Evolutionary conservation across 2,113 vertebrate species (phyloP).

Genomic region (Mesoclemmys tuberculata): DNA sequence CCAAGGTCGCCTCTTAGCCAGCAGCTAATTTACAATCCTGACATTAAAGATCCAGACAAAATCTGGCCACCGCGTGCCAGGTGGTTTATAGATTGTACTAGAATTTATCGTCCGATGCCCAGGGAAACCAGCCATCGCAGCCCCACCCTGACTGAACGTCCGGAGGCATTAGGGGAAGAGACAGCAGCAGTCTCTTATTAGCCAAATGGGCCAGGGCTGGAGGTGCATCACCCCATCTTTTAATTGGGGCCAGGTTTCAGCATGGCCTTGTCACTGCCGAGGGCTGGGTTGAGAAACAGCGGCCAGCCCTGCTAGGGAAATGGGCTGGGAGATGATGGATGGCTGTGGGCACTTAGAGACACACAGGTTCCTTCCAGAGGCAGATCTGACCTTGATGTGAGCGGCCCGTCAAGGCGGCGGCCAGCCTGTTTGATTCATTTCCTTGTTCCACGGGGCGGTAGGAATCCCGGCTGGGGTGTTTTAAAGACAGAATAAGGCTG

Average conservation of each 20-base stretch:
- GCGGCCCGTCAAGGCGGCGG: neutral
- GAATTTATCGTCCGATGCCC: neutral
- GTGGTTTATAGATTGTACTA: neutral
- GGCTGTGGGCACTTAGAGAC: constrained; percentile 2
- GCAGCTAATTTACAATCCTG: constrained; percentile 34
- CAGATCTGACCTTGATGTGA: constrained; percentile 1
- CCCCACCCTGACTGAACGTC: neutral
- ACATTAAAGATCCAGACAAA: constrained; percentile 17
- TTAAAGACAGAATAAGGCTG: neutral
- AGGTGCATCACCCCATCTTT: neutral
- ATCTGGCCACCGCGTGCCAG: neutral
- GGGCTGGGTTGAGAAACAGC: neutral
- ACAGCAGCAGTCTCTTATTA: neutral
- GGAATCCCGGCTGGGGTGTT: neutral
- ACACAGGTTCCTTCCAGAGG: neutral
- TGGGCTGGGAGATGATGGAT: neutral
- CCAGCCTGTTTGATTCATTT: constrained; percentile 8
- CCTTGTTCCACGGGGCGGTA: neutral
- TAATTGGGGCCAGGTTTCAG: constrained; percentile 10
- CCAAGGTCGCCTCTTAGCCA: neutral
- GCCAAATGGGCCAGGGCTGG: neutral
- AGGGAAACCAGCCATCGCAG: neutral
- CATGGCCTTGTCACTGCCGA: neutral
- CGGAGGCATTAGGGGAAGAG: neutral
- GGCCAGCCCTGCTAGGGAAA: neutral